These are phyloP conservation scores for Lithosia quadra DNA, from an alignment of 2,888 invertebrate genomes.

Conservation along the genomic window DNA sequence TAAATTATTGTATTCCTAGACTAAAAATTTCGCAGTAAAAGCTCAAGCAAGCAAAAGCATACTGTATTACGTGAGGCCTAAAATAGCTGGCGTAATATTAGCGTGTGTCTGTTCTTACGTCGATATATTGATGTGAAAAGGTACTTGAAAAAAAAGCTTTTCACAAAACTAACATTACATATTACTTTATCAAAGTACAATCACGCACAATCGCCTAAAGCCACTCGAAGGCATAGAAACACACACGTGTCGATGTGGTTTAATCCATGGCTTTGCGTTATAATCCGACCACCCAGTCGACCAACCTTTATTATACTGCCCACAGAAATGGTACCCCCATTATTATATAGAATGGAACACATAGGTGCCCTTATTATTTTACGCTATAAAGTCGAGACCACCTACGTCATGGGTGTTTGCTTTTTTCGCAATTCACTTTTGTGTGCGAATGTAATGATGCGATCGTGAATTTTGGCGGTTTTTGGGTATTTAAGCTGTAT, in stretches of 20 bases:
- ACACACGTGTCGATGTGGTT: conserved; percentile 83
- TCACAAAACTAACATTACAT: conserved; percentile 28
- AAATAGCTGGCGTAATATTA: not conserved
- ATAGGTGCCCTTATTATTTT: conserved; percentile 82
- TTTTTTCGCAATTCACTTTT: conserved; percentile 68
- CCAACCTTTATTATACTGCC: conserved; percentile 75
- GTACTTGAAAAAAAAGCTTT: not conserved
- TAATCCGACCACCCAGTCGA: conserved; percentile 85
- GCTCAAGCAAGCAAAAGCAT: too few relatives aligned
- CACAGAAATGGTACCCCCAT: conserved; percentile 78
- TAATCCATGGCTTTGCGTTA: conserved; percentile 80
- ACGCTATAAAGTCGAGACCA: conserved; percentile 81
- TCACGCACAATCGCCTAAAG: conserved; percentile 74
- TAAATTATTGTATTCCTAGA: too few relatives aligned
- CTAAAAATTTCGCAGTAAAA: too few relatives aligned
- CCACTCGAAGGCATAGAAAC: conserved; percentile 73
- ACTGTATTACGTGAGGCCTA: too few relatives aligned
- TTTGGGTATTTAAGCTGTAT: conserved; percentile 60
- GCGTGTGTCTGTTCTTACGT: not conserved
- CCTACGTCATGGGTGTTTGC: conserved; percentile 66
- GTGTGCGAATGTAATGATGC: conserved; percentile 80
- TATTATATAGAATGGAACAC: conserved; percentile 80
- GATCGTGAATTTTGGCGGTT: conserved; percentile 82
- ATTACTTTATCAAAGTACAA: conserved; percentile 63
- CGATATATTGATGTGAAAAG: not conserved